Percentiles rank a stretch among this genome's conserved stretches.
Evolutionary conservation across 92 coral and sea anemone species (phyloP).

Genomic region (Parazoanthus atlanticus): DNA sequence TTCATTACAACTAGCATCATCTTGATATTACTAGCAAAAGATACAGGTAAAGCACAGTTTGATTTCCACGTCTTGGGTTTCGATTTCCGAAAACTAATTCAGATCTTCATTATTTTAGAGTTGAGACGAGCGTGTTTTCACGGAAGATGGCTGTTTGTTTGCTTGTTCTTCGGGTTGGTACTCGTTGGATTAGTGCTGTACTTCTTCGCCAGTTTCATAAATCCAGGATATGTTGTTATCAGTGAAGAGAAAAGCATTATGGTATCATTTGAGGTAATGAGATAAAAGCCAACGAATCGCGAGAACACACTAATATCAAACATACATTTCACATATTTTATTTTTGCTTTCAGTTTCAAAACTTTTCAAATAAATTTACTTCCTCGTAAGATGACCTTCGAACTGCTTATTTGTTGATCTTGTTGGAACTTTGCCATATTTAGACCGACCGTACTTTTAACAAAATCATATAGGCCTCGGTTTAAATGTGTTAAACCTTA

Average conservation of each 20-base stretch:
- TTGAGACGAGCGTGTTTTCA: slow-evolving; percentile 73
- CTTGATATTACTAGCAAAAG: slow-evolving; percentile 73
- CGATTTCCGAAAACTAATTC: not conserved
- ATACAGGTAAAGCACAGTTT: slow-evolving; percentile 72
- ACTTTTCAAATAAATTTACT: no score
- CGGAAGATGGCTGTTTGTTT: slow-evolving; percentile 84
- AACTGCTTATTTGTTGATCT: no score
- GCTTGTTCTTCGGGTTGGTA: slow-evolving; percentile 71
- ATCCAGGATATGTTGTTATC: slow-evolving; percentile 90
- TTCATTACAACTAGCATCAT: slow-evolving; percentile 80
- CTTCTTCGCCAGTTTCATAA: slow-evolving; percentile 90
- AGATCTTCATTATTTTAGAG: slow-evolving; percentile 58
- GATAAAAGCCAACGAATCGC: not conserved
- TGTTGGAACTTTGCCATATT: no score
- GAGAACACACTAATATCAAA: not conserved
- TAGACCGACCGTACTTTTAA: no score
- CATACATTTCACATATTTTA: not conserved
- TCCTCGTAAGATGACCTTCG: no score
- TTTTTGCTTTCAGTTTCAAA: no score
- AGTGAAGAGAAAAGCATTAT: slow-evolving; percentile 81
- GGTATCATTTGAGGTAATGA: slow-evolving; percentile 89
- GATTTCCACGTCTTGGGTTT: not conserved
- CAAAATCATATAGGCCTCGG: no score
- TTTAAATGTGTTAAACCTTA: no score
- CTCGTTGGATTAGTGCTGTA: slow-evolving; percentile 77